Evolutionary conservation across 2,888 invertebrate genomes (phyloP), one percentile per base, ranked within the genome.

Genomic region (Tupiocoris notatus): DNA sequence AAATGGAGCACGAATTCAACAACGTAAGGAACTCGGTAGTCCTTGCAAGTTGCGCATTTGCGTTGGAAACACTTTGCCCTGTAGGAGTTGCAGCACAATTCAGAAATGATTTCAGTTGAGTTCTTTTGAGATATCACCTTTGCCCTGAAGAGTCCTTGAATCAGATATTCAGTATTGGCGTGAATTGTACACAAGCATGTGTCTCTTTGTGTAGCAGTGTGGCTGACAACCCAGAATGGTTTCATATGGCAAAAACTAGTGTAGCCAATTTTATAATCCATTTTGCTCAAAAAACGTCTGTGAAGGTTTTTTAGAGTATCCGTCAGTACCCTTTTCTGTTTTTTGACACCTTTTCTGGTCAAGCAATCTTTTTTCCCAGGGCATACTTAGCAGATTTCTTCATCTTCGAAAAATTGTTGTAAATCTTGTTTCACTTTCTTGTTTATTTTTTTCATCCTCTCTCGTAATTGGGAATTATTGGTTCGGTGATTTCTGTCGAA

Each of bases 201-300:
- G 39, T 78, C 73, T 2, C 78, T 24, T n/a, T 75, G 39, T 3
- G 23, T 12, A 59, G 74, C 75, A 56, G 73, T 61, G 18, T 22
- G 76, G 18, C 12, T 2, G 12, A 79, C 62, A 16, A 78, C 76
- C 79, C 79, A 78, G 66, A 79, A 79, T 16, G 79, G 79, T 59
- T 62, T 62, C n/a, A 79, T 57, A 21, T 65, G 66, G 65, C 77
- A 78, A 39, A 77, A 77, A 0, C 65, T 57, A 0, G 39, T 64
- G 7, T 76, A 77, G 0, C 58, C 17, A 58, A 77, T 59, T 76
- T 64, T 70, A n/a, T 58, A 75, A 0, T 66, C 25, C n/a, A 64
- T 39, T 63, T 70, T 65, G 16, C 57, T 23, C 0, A 64, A 9
- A 56, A 77, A 76, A 57, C 62, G 67, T 0, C 16, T 9, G 57